Evolutionary conservation across 1,140 invertebrate genomes (phyloP).

Genomic region (Camponotus pennsylvanicus): DNA sequence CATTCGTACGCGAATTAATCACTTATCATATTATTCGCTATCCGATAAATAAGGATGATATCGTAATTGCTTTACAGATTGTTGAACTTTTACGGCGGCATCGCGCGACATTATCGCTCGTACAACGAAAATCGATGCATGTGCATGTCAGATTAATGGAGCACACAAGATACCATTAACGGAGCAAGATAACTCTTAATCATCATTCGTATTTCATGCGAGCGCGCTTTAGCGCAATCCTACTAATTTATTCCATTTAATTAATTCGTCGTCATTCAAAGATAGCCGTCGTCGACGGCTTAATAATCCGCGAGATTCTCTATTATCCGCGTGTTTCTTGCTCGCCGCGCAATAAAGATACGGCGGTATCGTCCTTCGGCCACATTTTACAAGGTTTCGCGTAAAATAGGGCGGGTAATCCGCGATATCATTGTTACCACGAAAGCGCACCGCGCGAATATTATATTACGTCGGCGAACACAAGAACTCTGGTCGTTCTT

Average conservation of each 20-base stretch:
- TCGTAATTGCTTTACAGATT: slow-evolving; percentile 22
- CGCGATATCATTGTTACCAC: slow-evolving; percentile 45
- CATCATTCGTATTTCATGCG: background rate
- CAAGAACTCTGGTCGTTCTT: slow-evolving; percentile 55
- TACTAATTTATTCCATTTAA: slow-evolving; percentile 31
- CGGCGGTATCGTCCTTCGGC: background rate
- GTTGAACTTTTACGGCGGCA: slow-evolving; percentile 10
- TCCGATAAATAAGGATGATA: background rate
- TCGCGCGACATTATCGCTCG: background rate
- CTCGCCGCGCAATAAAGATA: slow-evolving; percentile 25
- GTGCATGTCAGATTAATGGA: background rate
- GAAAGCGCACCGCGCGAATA: slow-evolving; percentile 43
- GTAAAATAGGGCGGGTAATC: slow-evolving; percentile 46
- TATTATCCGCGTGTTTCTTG: slow-evolving; percentile 31
- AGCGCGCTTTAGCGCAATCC: background rate
- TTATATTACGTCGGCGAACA: slow-evolving; percentile 54
- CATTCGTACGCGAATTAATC: slow-evolving; percentile 44
- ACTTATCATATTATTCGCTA: slow-evolving; percentile 9
- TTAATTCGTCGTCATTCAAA: slow-evolving; percentile 32
- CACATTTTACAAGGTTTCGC: background rate
- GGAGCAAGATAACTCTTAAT: slow-evolving; percentile 8
- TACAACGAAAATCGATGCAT: background rate
- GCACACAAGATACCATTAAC: background rate
- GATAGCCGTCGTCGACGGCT: slow-evolving; percentile 6
- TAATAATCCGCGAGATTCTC: slow-evolving; percentile 42